Percentiles rank a stretch among this genome's conserved stretches.
Evolutionary conservation across 2,888 invertebrate species (phyloP).

Genomic region (Ellobium chinense): DNA sequence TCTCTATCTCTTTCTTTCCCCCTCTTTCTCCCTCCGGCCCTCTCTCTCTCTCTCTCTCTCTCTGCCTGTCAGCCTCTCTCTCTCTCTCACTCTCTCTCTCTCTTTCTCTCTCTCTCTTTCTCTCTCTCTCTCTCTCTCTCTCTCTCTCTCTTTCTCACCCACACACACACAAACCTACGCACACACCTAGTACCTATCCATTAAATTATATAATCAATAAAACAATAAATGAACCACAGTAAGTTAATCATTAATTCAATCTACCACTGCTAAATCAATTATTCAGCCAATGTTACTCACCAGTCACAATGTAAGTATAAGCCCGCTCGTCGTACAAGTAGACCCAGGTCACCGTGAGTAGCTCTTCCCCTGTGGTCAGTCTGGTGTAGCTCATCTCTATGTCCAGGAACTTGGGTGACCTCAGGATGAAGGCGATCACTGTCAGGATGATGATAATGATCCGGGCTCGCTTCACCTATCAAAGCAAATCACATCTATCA

Average conservation of each 20-base stretch:
- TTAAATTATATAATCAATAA: too few species aligned
- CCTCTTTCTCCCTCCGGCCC: neutral
- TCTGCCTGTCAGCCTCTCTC: neutral
- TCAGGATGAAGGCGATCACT: constrained; percentile 58
- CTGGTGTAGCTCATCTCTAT: constrained; percentile 21
- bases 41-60: neutral
- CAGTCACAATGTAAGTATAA: constrained; percentile 46
- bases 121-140: constrained; percentile 11
- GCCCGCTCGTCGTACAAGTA: constrained; percentile 36
- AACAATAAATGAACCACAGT: too few species aligned
- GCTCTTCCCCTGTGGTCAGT: neutral
- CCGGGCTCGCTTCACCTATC: constrained; percentile 60
- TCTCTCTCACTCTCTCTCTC: constrained; percentile 11
- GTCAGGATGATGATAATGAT: constrained; percentile 66
- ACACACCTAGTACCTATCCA: too few species aligned
- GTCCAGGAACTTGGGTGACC: constrained; percentile 70
- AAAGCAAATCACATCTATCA: too few species aligned
- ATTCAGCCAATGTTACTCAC: neutral
- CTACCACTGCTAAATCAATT: too few species aligned
- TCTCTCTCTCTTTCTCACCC: neutral
- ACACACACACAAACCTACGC: too few species aligned
- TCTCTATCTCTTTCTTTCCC: neutral
- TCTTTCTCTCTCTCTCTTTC: constrained; percentile 15
- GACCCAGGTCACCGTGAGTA: constrained; percentile 17
- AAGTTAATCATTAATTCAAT: too few species aligned